phyloP scores from a whole-genome alignment of 92 coral and sea anemone genomes.

The Siderastrea radians region DNA sequence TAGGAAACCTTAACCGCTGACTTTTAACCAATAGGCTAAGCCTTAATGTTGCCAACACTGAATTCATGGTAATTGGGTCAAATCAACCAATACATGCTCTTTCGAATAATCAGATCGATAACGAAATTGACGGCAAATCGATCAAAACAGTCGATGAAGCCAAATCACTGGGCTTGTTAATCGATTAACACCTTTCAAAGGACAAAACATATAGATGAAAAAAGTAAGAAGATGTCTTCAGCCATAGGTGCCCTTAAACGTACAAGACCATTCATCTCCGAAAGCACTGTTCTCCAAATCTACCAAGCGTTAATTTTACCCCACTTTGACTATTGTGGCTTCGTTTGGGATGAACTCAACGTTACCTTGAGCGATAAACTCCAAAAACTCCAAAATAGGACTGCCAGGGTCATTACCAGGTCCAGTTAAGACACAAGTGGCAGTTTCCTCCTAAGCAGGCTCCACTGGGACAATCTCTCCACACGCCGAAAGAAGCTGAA shows the following conservation, averaged over 20 bases:
- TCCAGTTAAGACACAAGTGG: too few species aligned
- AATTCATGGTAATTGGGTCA: too few species aligned
- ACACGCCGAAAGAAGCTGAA: too few species aligned
- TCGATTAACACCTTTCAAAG: background rate
- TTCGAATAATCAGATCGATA: background rate
- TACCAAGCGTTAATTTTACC: too few species aligned
- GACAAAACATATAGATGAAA: background rate
- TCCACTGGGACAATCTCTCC: too few species aligned
- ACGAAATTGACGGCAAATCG: background rate
- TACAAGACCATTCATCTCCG: too few species aligned
- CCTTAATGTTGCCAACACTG: too few species aligned
- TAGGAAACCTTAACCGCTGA: too few species aligned
- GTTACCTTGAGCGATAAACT: background rate
- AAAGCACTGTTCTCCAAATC: too few species aligned
- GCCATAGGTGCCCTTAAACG: background rate
- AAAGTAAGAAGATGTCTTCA: background rate
- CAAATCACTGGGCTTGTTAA: slow-evolving; percentile 4
- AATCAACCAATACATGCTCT: too few species aligned
- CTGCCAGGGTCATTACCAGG: background rate
- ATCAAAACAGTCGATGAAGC: background rate
- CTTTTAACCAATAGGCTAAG: too few species aligned
- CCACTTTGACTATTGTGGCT: background rate
- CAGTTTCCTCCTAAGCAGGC: too few species aligned
- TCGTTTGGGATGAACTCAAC: background rate
- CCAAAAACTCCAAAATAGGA: slow-evolving; percentile 1